Evolutionary conservation across 1,140 invertebrate species (phyloP).

Genomic region (Cydia fagiglandana): DNA sequence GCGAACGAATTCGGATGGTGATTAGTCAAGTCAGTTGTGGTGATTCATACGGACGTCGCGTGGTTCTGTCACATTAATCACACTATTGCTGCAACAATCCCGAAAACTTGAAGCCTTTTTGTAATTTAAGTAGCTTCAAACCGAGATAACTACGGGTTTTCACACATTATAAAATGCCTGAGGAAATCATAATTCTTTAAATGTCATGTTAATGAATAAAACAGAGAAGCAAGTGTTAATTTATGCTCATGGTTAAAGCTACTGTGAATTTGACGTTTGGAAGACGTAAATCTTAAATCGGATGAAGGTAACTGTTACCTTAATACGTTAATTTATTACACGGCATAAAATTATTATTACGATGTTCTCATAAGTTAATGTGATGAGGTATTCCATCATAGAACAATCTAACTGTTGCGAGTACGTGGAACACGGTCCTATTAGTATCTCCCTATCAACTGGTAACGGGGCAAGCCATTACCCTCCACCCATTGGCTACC

Average conservation of each 20-base stretch:
- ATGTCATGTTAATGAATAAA: slow-evolving; percentile 12
- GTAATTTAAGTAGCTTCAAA: slow-evolving; percentile 15
- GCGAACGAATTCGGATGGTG: slow-evolving; percentile 37
- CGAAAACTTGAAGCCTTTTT: slow-evolving; percentile 1
- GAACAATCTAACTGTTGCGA: slow-evolving; percentile 61
- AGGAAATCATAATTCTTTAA: not conserved
- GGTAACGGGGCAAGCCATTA: slow-evolving; percentile 59
- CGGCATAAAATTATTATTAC: slow-evolving; percentile 10
- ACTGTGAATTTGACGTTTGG: not conserved
- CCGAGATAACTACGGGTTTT: not conserved
- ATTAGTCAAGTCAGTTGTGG: slow-evolving; percentile 36
- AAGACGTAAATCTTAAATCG: slow-evolving; percentile 11
- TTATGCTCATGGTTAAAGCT: not conserved
- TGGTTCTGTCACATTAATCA: slow-evolving; percentile 19
- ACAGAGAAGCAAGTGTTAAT: slow-evolving; percentile 13
- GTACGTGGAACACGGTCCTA: slow-evolving; percentile 51
- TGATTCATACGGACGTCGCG: slow-evolving; percentile 27
- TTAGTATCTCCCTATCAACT: slow-evolving; percentile 57
- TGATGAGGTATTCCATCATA: slow-evolving; percentile 25
- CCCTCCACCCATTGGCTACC: slow-evolving; percentile 35
- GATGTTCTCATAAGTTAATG: slow-evolving; percentile 2
- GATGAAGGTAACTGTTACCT: not conserved
- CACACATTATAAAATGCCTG: not conserved
- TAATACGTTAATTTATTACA: slow-evolving; percentile 10
- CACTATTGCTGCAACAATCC: not conserved